phyloP scores from a whole-genome alignment of 2,113 vertebrate genomes.

The Otus sunia region DNA sequence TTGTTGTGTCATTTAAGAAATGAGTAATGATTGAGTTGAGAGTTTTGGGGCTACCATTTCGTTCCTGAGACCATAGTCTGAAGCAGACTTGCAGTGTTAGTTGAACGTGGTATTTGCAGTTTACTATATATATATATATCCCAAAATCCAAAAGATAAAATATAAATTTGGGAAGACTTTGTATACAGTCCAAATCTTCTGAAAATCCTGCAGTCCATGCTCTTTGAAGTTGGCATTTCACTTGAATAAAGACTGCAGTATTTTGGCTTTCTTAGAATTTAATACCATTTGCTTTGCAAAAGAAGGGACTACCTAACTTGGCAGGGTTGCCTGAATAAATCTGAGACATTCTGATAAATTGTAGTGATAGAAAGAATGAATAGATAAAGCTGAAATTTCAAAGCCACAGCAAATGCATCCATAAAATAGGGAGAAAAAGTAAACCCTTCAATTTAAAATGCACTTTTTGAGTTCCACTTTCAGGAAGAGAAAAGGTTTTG shows the following conservation, averaged over 20 bases:
- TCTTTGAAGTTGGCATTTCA: not conserved
- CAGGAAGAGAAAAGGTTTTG: not conserved
- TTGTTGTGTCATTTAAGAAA: not conserved
- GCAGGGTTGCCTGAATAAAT: not conserved
- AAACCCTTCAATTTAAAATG: constrained; percentile 28
- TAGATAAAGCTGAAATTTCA: not conserved
- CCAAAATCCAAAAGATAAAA: constrained; percentile 11
- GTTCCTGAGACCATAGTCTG: not conserved
- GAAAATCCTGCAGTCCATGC: not conserved
- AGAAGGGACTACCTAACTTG: not conserved
- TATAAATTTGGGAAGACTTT: not conserved
- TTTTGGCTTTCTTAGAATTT: not conserved
- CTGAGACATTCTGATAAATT: not conserved
- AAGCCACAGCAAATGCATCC: not conserved
- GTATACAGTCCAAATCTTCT: not conserved
- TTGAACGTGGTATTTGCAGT: not conserved
- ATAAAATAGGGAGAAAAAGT: not conserved
- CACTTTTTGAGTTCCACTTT: constrained; percentile 53
- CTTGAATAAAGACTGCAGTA: not conserved
- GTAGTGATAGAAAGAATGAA: not conserved
- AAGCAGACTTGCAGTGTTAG: constrained; percentile 44
- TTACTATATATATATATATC: not conserved
- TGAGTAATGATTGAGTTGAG: not conserved
- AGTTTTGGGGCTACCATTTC: not conserved
- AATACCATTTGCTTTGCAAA: not conserved